Evolutionary conservation across 2,888 invertebrate genomes (phyloP), one percentile per base, ranked within the genome.

Genomic region (Sphaerophoria taeniata): DNA sequence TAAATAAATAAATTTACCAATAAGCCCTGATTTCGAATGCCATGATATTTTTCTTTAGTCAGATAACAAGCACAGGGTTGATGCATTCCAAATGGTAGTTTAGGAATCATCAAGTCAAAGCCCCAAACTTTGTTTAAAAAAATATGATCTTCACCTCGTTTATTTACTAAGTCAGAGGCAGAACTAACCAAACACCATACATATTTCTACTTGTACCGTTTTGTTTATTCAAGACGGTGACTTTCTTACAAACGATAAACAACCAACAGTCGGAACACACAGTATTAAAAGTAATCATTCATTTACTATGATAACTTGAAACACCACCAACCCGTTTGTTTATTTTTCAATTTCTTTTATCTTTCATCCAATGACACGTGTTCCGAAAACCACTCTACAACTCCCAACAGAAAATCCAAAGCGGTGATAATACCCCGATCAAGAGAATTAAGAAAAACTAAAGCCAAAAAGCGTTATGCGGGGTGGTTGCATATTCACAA

Each of bases 361-460:
- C 73, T 79, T 70, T 67, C 65, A 51, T 83, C 70, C 70, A 53
- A 34, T 63, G 83, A 83, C 83, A 83, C 83, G 83, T 83, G 83
- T 83, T 83, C 73, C 58, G 12, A 24, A 65, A 83, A 83, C 83
- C 83, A 83, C 83, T 83, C 70, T 83, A 83, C 74, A 72, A 83
- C 36, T 33, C 2, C 7, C 11, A 6, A 12, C 47, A 53, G n/a
- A 24, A 51, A 67, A 67, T 36, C 24, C 60, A 47, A 9, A 83
- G 53, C 53, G 14, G 39, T 45, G 67, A 76, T 67, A 76, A 81
- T 36, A 53, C 71, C 65, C 56, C 51, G 61, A 45, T 43, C 49
- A 55, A 36, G 11, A 73, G 67, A 53, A 63, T 16, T 33, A 45
- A 33, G 9, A 43, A 43, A 43, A 43, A 43, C 24, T 24, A 31